A percentile compares a stretch with the other conserved stretches of the same genome.
Evolutionary conservation across 2,113 vertebrate genomes (phyloP).

Genomic region (Bufo bufo): DNA sequence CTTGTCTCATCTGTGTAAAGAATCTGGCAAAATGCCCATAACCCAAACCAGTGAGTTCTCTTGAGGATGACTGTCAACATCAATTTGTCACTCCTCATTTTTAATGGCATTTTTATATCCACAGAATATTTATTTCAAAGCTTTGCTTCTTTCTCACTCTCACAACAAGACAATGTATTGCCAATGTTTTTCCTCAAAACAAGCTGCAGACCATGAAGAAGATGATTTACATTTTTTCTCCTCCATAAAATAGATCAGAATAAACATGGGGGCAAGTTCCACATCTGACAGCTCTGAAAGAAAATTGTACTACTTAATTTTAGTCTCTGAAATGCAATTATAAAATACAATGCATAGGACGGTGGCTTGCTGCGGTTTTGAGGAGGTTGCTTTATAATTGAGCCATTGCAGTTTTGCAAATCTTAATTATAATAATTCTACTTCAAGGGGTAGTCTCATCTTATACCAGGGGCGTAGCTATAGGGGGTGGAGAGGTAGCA

Average conservation of each 20-base stretch:
- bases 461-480: too few species aligned
- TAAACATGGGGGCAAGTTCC: not conserved
- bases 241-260: not conserved
- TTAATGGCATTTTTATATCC: constrained; percentile 32
- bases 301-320: not conserved
- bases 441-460: too few species aligned
- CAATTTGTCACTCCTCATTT: constrained; percentile 37
- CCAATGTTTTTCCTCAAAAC: not conserved
- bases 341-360: not conserved
- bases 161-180: not conserved
- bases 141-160: not conserved
- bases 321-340: not conserved
- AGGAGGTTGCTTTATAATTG: not conserved
- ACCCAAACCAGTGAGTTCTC: constrained; percentile 19
- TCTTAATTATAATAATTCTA: too few species aligned
- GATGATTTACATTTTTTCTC: not conserved
- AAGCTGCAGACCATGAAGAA: not conserved
- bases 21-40: constrained; percentile 36
- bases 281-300: not conserved
- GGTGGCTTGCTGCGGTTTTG: not conserved
- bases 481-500: too few species aligned
- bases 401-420: too few species aligned
- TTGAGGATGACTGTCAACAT: constrained; percentile 6
- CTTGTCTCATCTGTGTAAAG: constrained; percentile 34
- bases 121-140: constrained; percentile 18